Conservation (phyloP, 2,888 invertebrate genomes). For the Pheosia tremula region DNA sequence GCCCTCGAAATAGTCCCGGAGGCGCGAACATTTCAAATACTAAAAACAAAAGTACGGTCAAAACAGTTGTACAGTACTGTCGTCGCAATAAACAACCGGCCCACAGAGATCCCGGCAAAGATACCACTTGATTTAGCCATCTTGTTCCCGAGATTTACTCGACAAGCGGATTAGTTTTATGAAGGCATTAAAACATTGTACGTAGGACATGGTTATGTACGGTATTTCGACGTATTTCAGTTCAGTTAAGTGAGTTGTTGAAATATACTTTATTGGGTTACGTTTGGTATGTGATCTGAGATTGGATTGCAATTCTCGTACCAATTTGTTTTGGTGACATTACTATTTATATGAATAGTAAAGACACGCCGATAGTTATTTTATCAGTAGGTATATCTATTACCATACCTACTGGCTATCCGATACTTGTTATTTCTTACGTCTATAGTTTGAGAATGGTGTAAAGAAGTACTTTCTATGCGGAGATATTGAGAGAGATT, state of each 20-base stretch:
- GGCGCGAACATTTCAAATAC: constrained; percentile 1
- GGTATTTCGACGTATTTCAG: constrained; percentile 11
- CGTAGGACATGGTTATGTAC: constrained; percentile 45
- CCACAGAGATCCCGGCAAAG: constrained; percentile 67
- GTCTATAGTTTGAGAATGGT: too few species aligned
- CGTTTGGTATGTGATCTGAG: constrained; percentile 17
- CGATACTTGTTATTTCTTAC: too few species aligned
- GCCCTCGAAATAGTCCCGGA: constrained; percentile 23
- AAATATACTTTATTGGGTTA: constrained; percentile 7
- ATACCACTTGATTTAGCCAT: constrained; percentile 78
- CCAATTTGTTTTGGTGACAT: not conserved
- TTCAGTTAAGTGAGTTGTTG: constrained; percentile 10
- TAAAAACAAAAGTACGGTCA: constrained; percentile 42
- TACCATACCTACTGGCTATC: too few species aligned
- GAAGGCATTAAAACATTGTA: constrained; percentile 52
- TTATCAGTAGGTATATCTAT: too few species aligned
- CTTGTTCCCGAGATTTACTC: constrained; percentile 66
- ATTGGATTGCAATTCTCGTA: not conserved
- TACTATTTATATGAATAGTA: too few species aligned
- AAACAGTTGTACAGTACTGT: constrained; percentile 42
- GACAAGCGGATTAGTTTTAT: constrained; percentile 65
- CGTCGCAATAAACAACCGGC: constrained; percentile 49
- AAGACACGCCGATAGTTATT: too few species aligned
- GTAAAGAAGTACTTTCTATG: too few species aligned
- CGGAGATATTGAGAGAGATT: too few species aligned